Conservation (phyloP, 2,113 vertebrate genomes). For the Lepus americanus region DNA sequence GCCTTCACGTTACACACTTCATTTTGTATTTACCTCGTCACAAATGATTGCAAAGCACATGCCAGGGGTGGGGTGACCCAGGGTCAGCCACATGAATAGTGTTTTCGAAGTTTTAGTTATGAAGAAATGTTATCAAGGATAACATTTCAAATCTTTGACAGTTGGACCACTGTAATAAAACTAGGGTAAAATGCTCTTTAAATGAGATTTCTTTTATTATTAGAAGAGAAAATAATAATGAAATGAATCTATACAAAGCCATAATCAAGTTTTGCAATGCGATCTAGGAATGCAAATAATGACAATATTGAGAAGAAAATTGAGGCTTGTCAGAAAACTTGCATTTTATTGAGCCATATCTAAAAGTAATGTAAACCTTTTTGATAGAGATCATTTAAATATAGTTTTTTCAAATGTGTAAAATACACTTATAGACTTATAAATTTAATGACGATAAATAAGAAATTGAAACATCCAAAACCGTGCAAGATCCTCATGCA, state of each 20-base stretch:
- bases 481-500: not conserved
- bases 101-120: not conserved
- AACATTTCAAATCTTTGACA: not conserved
- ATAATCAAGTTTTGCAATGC: not conserved
- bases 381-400: not conserved
- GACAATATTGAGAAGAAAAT: not conserved
- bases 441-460: not conserved
- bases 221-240: not conserved
- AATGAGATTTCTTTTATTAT: not conserved
- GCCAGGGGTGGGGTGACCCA: not conserved
- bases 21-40: not conserved
- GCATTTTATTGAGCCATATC: not conserved
- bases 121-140: not conserved
- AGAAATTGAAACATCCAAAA: constrained; percentile 11
- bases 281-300: not conserved
- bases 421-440: not conserved
- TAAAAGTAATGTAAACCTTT: not conserved
- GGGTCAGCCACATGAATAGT: not conserved
- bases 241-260: not conserved
- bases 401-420: not conserved
- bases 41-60: not conserved
- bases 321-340: not conserved
- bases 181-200: not conserved
- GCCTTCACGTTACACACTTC: not conserved
- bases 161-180: not conserved